Evolutionary conservation across 2,888 invertebrate genomes (phyloP), one percentile per base, ranked within the genome.

Genomic region (Apamea sordens): DNA sequence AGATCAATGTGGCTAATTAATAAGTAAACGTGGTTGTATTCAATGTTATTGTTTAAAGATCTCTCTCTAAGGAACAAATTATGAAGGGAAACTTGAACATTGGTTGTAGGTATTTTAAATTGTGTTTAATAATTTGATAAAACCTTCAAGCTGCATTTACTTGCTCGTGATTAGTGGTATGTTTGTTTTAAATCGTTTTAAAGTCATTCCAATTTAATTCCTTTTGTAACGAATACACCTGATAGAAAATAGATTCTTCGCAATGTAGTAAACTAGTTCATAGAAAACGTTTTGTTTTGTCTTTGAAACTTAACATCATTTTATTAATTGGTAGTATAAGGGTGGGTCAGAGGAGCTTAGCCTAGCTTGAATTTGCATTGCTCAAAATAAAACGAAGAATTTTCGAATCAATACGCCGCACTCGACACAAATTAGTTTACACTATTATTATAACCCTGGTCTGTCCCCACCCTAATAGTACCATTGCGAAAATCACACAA

Each of bases 1-100:
- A 96, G 88, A 97, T 97, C 36, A 97, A 96, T 69, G 93, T 95
- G 85, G 95, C 94, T 81, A 91, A 93, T 77, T 80, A 92, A 84
- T 94, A 93, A 93, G 79, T 78, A 70, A 77, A 75, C 82, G 79
- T 80, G 88, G 84, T 89, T 88, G 85, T 87, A 88, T 86, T 77
- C 79, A 88, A 85, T 79, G 78, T 85, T 80, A 64, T 83, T 77
- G 76, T 86, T 85, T 81, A 82, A 84, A 88, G 89, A 88, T 89
- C 88, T 90, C 89, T 85, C 32, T 56, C 56, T 70, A 75, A 79
- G 67, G 86, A 88, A 88, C 88, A 89, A 89, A 82, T 76, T 81
- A 77, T 76, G 73, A 78, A 73, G 68, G 65, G 63, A 74, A 63
- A 77, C 63, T 61, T 59, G 79, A 79, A 84, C 67, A 82, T 80